phyloP scores from a whole-genome alignment of 2,113 vertebrate species.

The Nannospalax galili region DNA sequence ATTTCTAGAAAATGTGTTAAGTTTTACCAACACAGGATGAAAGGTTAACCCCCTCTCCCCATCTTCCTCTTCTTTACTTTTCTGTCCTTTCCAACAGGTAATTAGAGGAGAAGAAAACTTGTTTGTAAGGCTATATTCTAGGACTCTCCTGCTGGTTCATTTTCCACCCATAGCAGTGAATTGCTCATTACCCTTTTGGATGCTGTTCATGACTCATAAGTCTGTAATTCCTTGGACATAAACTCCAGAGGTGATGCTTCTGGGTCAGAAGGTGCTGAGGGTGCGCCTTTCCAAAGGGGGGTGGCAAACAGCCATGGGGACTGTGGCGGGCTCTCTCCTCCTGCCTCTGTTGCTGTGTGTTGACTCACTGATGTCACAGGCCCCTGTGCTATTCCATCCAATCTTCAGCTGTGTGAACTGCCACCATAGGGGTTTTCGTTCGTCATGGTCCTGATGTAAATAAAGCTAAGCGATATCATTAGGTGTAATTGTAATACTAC shows the following conservation, averaged over 20 bases:
- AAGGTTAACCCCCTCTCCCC: not conserved
- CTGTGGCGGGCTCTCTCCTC: not conserved
- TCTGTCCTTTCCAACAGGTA: not conserved
- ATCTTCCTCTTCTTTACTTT: not conserved
- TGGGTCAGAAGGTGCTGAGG: not conserved
- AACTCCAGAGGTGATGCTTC: not conserved
- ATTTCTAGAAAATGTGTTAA: slow-evolving; percentile 5
- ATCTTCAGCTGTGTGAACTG: not conserved
- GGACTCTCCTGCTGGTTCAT: not conserved
- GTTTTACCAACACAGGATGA: not conserved
- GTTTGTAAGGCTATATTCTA: not conserved
- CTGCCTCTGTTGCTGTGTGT: not conserved
- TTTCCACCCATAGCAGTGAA: not conserved
- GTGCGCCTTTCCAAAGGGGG: not conserved
- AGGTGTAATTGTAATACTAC: not conserved
- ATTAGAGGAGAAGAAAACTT: not conserved
- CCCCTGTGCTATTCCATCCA: not conserved
- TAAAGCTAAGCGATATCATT: not conserved
- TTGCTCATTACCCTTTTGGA: not conserved
- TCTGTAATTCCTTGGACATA: not conserved
- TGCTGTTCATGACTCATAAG: not conserved
- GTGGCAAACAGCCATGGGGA: not conserved
- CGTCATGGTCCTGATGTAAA: not conserved
- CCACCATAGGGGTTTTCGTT: not conserved
- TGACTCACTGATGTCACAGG: too few relatives aligned